Conservation (phyloP, 2,797 vertebrate genomes). For the Aldrovandia affinis region DNA sequence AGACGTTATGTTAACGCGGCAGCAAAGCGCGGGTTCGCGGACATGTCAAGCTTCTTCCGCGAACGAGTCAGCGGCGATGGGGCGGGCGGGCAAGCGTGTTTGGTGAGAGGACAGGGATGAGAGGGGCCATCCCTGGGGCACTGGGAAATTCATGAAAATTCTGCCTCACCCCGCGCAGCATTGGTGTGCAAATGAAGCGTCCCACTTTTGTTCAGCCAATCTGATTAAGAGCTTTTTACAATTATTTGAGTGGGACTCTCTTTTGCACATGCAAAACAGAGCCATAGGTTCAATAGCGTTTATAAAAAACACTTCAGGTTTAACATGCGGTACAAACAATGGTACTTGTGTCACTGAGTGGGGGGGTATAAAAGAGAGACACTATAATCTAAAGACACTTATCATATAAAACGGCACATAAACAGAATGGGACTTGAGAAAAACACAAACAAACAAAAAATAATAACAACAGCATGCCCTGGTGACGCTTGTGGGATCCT, state of each 20-base stretch:
- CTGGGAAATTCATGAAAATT: neutral
- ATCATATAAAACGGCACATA: neutral
- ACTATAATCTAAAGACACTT: neutral
- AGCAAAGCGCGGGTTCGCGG: neutral
- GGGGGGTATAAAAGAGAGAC: neutral
- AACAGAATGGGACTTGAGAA: neutral
- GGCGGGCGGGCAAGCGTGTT: neutral
- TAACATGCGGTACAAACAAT: neutral
- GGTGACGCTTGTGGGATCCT: neutral
- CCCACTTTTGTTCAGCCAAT: constrained; percentile 16
- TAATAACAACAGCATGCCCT: neutral
- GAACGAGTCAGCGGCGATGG: neutral
- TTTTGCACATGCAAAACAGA: constrained; percentile 12
- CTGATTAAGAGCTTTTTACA: constrained; percentile 7
- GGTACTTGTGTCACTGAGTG: neutral
- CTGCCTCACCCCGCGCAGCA: neutral
- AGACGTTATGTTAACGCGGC: neutral
- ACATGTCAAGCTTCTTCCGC: neutral
- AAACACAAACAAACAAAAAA: neutral
- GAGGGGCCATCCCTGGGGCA: neutral
- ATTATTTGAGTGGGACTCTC: constrained; percentile 11
- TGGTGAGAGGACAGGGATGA: neutral
- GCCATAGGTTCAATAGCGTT: constrained; percentile 1
- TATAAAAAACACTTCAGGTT: constrained; percentile 11
- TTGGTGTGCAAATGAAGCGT: constrained; percentile 11